These are phyloP conservation scores for Miichthys miiuy DNA, from an alignment of 2,797 vertebrate species.

Conservation along the genomic window DNA sequence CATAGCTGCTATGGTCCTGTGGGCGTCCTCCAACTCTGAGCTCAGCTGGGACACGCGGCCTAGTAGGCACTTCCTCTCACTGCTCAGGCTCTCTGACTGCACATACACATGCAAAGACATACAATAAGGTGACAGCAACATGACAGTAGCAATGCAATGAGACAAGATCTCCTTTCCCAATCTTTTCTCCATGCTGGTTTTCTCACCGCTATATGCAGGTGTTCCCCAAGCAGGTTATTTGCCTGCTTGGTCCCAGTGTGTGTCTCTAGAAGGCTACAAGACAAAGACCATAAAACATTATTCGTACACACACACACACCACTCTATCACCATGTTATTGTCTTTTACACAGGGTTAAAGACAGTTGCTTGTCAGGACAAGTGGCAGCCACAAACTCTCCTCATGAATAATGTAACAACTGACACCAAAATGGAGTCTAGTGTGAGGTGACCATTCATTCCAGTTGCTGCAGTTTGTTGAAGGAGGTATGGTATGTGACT, in stretches of 20 bases:
- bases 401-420: slow-evolving; percentile 36
- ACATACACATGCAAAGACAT: neutral
- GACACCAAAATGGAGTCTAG: slow-evolving; percentile 38
- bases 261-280: slow-evolving; percentile 81
- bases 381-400: slow-evolving; percentile 25
- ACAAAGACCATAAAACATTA: slow-evolving; percentile 9
- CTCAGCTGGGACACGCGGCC: slow-evolving; percentile 79
- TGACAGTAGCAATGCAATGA: slow-evolving; percentile 4
- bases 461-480: slow-evolving; percentile 52
- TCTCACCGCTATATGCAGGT: slow-evolving; percentile 83
- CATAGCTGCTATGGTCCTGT: slow-evolving; percentile 80
- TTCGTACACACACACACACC: neutral
- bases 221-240: slow-evolving; percentile 79
- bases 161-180: neutral
- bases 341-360: neutral
- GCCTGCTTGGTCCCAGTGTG: slow-evolving; percentile 78
- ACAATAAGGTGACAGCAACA: neutral
- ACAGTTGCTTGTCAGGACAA: slow-evolving; percentile 47
- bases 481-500: slow-evolving; percentile 60
- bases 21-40: slow-evolving; percentile 79
- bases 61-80: slow-evolving; percentile 79
- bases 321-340: neutral
- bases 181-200: neutral
- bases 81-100: slow-evolving; percentile 80
- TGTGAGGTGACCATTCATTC: slow-evolving; percentile 45